Evolutionary conservation across 1,140 invertebrate species (phyloP), one percentile per base, ranked within the genome.

Genomic region (Potamilus streckersoni): DNA sequence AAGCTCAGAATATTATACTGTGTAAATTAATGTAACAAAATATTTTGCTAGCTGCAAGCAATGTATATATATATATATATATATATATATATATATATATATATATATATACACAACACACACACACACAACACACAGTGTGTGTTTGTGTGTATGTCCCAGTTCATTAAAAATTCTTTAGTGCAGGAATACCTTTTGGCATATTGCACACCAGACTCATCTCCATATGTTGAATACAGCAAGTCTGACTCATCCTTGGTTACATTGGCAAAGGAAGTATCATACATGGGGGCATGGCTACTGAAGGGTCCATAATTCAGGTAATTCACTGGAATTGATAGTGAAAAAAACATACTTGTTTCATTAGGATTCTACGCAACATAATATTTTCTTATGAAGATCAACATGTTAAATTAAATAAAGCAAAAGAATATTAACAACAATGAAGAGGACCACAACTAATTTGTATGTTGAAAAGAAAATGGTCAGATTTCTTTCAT

Each of bases 261-360:
- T 27, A 99, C 90, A 85, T 96, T 98, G 0, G 97, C 93, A 91
- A 98, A 98, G 3, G 96, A 97, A 0, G 96, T 97, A 89, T 99
- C 97, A 89, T 97, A 97, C 23, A 94, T 94, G 0, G 98, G 98
- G 4, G 97, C 97, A 91, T 98, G 98, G 3, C 96, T 97, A 59
- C 96, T 95, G 91, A 97, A 99, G 6, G 97, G 94, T 1, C 97
- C 97, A 89, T 98, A 98, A 87, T 96, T 95, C 4, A 98, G 90
- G 0, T 97, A 96, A 87, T 96, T 96, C 2, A 97, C 96, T 86
- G 87, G 38, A 89, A 89, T 17, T 73, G 23, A 63, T 61, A 60
- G 66, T 12, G 23, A 15, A 15, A 56, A 15, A 61, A 6, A 66
- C 27, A 49, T 49, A 49, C 11, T 49, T 49, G 38, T 49, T 8